Percentiles rank a stretch among this genome's conserved stretches.
Conservation (phyloP, 1,140 invertebrate genomes). For the Drosophila quadrilineata region DNA sequence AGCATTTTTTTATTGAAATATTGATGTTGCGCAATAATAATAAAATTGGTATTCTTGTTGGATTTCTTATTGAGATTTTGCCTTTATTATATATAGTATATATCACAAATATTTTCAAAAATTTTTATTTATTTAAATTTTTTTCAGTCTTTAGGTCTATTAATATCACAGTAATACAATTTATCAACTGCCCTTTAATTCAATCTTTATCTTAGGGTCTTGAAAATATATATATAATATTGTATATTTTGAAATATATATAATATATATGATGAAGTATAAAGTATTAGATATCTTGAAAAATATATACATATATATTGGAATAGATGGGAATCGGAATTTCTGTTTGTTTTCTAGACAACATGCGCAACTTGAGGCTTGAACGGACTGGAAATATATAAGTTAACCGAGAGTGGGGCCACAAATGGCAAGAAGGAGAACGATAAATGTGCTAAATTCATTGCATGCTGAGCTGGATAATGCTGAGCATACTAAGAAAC, state of each 20-base stretch:
- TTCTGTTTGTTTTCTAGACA: too few relatives aligned
- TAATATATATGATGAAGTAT: too few relatives aligned
- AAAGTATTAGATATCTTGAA: too few relatives aligned
- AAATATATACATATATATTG: too few relatives aligned
- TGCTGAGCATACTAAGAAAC: conserved; percentile 33
- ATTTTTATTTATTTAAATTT: conserved; percentile 35
- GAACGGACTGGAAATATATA: too few relatives aligned
- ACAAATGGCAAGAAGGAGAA: conserved; percentile 19
- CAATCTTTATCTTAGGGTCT: neutral
- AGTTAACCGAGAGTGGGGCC: too few relatives aligned
- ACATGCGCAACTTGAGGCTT: too few relatives aligned
- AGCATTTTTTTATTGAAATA: conserved; percentile 46
- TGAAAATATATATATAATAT: too few relatives aligned
- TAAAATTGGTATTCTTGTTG: conserved; percentile 42
- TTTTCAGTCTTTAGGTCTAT: conserved; percentile 8
- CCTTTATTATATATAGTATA: conserved; percentile 62
- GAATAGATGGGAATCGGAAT: neutral
- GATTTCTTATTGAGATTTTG: too few relatives aligned
- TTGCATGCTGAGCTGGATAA: conserved; percentile 23
- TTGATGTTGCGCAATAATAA: conserved; percentile 55
- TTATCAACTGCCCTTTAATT: conserved; percentile 16
- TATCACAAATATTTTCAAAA: conserved; percentile 39
- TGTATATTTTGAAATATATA: too few relatives aligned
- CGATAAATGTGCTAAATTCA: too few relatives aligned
- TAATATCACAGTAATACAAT: conserved; percentile 32